Conservation (phyloP, 92 coral and sea anemone genomes). For the Isaurus tuberculatus region DNA sequence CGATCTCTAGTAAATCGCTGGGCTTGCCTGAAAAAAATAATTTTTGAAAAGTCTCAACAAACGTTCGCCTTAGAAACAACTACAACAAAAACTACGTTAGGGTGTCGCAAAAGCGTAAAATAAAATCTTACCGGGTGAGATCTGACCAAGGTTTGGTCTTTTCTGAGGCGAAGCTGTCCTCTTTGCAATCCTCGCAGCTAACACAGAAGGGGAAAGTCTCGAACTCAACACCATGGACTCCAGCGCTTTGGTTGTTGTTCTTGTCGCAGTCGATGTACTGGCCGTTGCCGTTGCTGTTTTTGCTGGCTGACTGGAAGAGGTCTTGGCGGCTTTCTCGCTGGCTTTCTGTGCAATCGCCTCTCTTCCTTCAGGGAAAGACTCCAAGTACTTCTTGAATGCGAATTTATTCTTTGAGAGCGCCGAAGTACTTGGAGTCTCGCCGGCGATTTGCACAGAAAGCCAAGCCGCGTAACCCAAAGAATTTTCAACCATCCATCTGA, state of each 20-base stretch:
- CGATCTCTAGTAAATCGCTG: background rate
- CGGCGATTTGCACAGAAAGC: background rate
- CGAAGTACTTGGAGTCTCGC: background rate
- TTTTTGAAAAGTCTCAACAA: too few relatives aligned
- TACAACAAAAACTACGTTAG: background rate
- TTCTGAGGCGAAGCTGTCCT: constrained; percentile 3
- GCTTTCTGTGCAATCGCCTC: background rate
- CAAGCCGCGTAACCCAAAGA: background rate
- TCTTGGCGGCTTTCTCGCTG: background rate
- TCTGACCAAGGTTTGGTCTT: background rate
- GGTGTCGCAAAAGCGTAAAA: background rate
- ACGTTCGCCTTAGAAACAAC: background rate
- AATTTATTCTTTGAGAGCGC: background rate
- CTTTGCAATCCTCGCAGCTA: background rate
- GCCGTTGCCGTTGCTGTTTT: too few relatives aligned
- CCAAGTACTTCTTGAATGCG: background rate
- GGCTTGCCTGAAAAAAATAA: background rate
- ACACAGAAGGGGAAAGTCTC: background rate
- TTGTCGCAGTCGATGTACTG: too few relatives aligned
- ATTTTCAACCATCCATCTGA: background rate
- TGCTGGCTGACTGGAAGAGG: too few relatives aligned
- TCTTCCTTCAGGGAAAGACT: constrained; percentile 1
- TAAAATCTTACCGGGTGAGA: background rate
- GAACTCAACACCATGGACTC: constrained; percentile 11
- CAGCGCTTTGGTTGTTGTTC: too few relatives aligned